Base-by-base conservation (phyloP, 2,888 invertebrate species). In the Caenorhabditis panamensis region DNA sequence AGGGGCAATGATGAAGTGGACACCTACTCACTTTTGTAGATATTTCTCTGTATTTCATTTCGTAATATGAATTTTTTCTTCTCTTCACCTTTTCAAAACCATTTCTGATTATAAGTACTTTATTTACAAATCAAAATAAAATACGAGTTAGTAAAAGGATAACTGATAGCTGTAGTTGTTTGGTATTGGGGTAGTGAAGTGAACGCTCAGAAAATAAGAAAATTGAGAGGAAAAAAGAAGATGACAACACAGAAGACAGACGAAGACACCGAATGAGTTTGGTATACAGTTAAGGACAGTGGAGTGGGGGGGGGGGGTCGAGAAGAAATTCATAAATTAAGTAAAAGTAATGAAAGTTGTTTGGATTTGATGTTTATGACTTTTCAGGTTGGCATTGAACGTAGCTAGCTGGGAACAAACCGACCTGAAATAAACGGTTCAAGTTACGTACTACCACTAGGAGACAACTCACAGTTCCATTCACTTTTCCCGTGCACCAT, bases 381-480 rank as follows among this genome's bases (percentile, higher is more conserved):
- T 76, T 68, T 16, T 76, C 61, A 18, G 41, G 49, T 41, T 69
- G 47, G 16, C 67, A 81, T 79, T 86, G 86, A 20, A 89, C 89
- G 63, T 89, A 89, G 61, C 86, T 88, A 51, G 88, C 88, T 9
- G 89, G 89, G 81, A 89, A 89, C 5, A 89, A 83, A 31, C 89
- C 89, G n/a, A 79, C 73, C 72, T 79, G 71, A 20, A 82, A 77
- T 2, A 26, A n/a, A n/a, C n/a, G n/a, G n/a, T n/a, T n/a, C n/a
- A n/a, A n/a, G n/a, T n/a, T n/a, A n/a, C n/a, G n/a, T n/a, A n/a
- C n/a, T n/a, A n/a, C n/a, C n/a, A n/a, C n/a, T n/a, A n/a, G n/a
- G n/a, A n/a, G n/a, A n/a, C 4, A 47, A 59, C 63, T 56, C 22
- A 82, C 82, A 44, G n/a, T 63, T 69, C 83, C 82, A 61, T 82